Evolutionary conservation across 2,113 vertebrate species (phyloP).

Genomic region (Eonycteris spelaea): DNA sequence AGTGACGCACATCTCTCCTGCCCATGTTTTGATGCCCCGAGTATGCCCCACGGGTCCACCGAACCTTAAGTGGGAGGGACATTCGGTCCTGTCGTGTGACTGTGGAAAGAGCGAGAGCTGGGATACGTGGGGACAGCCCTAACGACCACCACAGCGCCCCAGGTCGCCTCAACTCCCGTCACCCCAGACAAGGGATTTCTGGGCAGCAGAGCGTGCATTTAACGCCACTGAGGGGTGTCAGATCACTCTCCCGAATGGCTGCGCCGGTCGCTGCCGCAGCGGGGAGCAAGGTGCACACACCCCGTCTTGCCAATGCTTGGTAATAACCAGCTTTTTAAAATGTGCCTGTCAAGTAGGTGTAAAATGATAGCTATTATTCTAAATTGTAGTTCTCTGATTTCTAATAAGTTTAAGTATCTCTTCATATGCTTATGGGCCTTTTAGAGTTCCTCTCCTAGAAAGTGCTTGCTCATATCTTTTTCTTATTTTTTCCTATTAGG

Average conservation of each 20-base stretch:
- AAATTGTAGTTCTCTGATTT: neutral
- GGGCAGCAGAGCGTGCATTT: neutral
- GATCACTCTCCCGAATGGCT: accelerated
- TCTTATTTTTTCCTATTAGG: neutral
- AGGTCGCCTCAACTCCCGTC: neutral
- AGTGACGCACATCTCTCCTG: neutral
- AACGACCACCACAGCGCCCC: neutral
- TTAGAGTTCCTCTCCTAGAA: neutral
- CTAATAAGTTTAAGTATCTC: neutral
- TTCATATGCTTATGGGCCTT: neutral
- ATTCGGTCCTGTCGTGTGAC: neutral
- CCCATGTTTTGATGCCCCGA: neutral
- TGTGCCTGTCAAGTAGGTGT: neutral
- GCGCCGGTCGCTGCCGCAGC: neutral
- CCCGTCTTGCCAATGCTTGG: too few relatives aligned
- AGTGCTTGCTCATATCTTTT: neutral
- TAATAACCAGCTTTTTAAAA: neutral
- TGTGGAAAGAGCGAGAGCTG: neutral
- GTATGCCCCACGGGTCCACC: neutral
- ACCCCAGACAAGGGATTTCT: neutral
- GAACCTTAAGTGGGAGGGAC: neutral
- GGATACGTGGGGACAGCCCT: neutral
- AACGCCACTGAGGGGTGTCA: neutral
- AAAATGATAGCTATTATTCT: neutral
- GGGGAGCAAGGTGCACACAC: accelerated